Percentiles rank a stretch among this genome's conserved stretches.
Conservation (phyloP, 2,888 invertebrate genomes). For the Ellobium chinense region DNA sequence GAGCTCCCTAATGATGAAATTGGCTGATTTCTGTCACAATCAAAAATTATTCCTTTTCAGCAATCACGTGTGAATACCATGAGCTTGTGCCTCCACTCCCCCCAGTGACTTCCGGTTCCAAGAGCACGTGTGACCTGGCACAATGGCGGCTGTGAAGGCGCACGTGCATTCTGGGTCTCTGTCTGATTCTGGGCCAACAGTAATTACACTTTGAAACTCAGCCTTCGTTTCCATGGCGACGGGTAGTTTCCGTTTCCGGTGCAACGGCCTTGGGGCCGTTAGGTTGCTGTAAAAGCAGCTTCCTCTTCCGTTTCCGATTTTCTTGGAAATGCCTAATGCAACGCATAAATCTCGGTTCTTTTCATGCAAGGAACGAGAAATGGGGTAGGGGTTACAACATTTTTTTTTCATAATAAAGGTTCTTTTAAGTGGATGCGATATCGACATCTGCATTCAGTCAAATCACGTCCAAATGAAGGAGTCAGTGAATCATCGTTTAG, state of each 20-base stretch:
- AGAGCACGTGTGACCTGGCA: neutral
- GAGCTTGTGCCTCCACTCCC: neutral
- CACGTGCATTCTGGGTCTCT: neutral
- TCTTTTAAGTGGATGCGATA: no score
- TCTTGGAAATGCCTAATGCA: neutral
- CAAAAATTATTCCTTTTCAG: constrained; percentile 6
- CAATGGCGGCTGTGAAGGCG: neutral
- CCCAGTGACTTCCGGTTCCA: neutral
- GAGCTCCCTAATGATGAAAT: constrained; percentile 4
- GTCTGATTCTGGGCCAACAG: neutral
- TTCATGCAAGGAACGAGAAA: neutral
- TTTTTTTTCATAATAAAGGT: no score
- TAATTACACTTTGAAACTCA: constrained; percentile 16
- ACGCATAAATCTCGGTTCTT: neutral
- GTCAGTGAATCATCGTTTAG: no score
- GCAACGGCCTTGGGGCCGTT: neutral
- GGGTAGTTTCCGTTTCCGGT: neutral
- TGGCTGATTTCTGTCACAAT: constrained; percentile 11
- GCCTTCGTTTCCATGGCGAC: constrained; percentile 11
- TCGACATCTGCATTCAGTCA: no score
- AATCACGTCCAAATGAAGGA: no score
- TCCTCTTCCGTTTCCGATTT: constrained; percentile 6
- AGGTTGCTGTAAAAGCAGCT: neutral
- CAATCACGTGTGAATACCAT: constrained; percentile 6
- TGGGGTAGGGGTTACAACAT: no score